Evolutionary conservation across 2,113 vertebrate genomes (phyloP), one percentile per base, ranked within the genome.

Genomic region (Cyanoramphus novaezelandiae): DNA sequence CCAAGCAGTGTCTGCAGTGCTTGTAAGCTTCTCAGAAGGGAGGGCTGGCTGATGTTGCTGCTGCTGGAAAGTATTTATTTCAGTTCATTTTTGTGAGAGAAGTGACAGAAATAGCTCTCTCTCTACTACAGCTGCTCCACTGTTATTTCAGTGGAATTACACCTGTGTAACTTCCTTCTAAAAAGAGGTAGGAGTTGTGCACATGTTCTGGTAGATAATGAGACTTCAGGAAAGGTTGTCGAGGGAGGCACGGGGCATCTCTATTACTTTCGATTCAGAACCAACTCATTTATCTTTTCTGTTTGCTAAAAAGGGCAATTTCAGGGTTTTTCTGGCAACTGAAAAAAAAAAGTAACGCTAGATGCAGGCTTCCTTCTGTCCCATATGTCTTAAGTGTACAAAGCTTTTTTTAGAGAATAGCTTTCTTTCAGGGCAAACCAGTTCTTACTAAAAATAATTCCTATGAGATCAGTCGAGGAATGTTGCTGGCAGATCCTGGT

Each of bases 381-480:
- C 95, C 89, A 82, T 89, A 91, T 91, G 94, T 94, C 95, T 96
- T 91, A 92, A 93, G 33, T 31, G 53, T 94, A 90, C 71, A 94
- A 94, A 94, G 95, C 90, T 95, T 95, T 97, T 97, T 97, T 92
- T 92, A 96, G 92, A 95, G 94, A 90, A 95, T 89, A 90, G 75
- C 90, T 96, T 96, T 95, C 90, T 97, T 96, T 96, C 86, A 95
- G 93, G 91, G 90, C 96, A 96, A 95, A 96, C 92, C 86, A 79
- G 83, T 79, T 85, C 92, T 94, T 96, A 87, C 96, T 96, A 95
- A 97, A 97, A 97, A 96, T 97, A 97, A 89, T 93, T 88, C 91
- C 82, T 94, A 94, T 88, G 92, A 92, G 86, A 96, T 96, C 92
- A 97, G 93, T 93, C 78, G 85, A 97, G 94, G 94, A 96, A 93